Evolutionary conservation across 35 echinoderm and acorn worm genomes (phyloP).

Genomic region (Apostichopus californicus): DNA sequence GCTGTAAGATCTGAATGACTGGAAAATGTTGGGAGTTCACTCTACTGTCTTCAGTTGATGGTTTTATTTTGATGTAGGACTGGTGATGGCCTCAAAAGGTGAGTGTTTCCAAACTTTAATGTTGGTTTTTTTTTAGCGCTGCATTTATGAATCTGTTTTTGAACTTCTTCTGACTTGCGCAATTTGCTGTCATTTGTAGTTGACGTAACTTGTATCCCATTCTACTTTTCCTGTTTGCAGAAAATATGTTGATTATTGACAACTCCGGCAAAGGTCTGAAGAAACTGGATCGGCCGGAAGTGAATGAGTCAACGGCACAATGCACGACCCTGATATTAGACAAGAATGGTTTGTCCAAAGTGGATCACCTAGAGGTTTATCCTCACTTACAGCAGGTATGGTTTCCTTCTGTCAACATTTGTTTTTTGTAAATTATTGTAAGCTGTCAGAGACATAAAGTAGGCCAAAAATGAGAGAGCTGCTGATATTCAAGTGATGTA

Average conservation of each 20-base stretch:
- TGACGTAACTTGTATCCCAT: too few relatives aligned
- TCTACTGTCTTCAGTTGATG: too few relatives aligned
- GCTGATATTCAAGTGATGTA: too few relatives aligned
- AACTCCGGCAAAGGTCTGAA: slow-evolving; percentile 76
- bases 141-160: too few relatives aligned
- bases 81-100: too few relatives aligned
- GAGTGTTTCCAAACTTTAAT: too few relatives aligned
- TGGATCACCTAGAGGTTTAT: slow-evolving; percentile 83
- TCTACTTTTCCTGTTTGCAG: slow-evolving; percentile 45
- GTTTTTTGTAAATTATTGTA: neutral
- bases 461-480: neutral
- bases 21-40: too few relatives aligned
- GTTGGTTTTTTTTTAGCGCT: too few relatives aligned
- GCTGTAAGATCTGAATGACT: too few relatives aligned
- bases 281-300: slow-evolving; percentile 68
- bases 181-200: too few relatives aligned
- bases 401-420: neutral
- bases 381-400: slow-evolving; percentile 86
- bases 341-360: slow-evolving; percentile 88
- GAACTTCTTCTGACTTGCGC: too few relatives aligned
- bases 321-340: slow-evolving; percentile 96
- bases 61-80: too few relatives aligned
- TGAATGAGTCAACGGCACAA: slow-evolving; percentile 47
- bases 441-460: neutral
- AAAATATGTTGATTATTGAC: slow-evolving; percentile 94